Percentiles rank a stretch among this genome's conserved stretches.
Evolutionary conservation across 2,113 vertebrate genomes (phyloP).

Genomic region (Calidris pugnax): DNA sequence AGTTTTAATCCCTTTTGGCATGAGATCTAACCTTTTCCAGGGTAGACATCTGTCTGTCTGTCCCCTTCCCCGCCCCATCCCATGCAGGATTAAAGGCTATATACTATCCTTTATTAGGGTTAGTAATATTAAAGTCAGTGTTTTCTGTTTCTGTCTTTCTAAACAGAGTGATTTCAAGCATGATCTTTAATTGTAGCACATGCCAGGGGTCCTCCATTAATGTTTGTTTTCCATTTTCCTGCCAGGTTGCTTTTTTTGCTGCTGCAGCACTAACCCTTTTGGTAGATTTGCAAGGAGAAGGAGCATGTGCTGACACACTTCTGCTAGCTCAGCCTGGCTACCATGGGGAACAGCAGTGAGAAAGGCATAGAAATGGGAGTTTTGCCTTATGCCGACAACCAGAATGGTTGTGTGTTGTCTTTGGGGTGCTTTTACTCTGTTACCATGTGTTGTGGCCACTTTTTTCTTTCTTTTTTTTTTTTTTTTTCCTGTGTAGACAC

Average conservation of each 20-base stretch:
- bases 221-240: neutral
- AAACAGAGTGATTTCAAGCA: neutral
- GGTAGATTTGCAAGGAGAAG: neutral
- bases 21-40: neutral
- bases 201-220: neutral
- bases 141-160: neutral
- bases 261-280: neutral
- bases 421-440: neutral
- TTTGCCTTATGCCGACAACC: neutral
- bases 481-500: neutral
- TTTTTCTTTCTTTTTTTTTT: too few species aligned
- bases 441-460: neutral
- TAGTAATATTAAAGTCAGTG: neutral
- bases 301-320: neutral
- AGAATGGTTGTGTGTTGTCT: neutral
- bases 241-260: neutral
- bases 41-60: neutral
- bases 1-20: neutral
- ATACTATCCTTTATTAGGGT: neutral
- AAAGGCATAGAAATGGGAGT: neutral
- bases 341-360: neutral
- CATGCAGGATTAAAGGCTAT: neutral
- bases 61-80: too few species aligned
- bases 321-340: neutral
- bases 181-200: neutral